These are phyloP conservation scores for Atopsyche davidsoni DNA, from an alignment of 1,140 invertebrate genomes.

Conservation along the genomic window DNA sequence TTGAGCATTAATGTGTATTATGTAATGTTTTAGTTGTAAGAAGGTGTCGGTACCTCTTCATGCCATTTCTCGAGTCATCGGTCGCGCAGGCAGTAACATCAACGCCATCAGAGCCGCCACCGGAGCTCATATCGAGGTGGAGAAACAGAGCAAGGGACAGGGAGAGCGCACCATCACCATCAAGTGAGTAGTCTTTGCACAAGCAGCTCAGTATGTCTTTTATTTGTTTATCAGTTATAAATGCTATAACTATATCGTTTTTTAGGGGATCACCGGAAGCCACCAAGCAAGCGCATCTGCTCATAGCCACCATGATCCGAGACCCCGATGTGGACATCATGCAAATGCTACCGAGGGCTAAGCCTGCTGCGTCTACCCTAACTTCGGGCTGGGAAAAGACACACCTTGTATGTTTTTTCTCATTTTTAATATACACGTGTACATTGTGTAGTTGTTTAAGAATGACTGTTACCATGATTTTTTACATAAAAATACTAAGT, in stretches of 20 bases:
- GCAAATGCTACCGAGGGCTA: slow-evolving; percentile 71
- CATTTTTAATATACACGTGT: too few species aligned
- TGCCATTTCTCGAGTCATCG: slow-evolving; percentile 93
- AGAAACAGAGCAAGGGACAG: slow-evolving; percentile 92
- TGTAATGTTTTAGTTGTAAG: slow-evolving; percentile 22
- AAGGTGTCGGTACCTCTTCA: slow-evolving; percentile 84
- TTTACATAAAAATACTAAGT: too few species aligned
- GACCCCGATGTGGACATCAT: slow-evolving; percentile 89
- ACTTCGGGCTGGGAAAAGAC: slow-evolving; percentile 55
- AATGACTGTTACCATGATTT: too few species aligned
- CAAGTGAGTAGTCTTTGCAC: slow-evolving; percentile 56
- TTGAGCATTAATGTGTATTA: not conserved
- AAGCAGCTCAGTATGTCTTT: not conserved
- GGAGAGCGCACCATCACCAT: slow-evolving; percentile 92
- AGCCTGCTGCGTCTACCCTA: slow-evolving; percentile 45
- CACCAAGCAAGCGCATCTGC: slow-evolving; percentile 79
- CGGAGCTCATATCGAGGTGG: slow-evolving; percentile 95
- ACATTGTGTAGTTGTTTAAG: too few species aligned
- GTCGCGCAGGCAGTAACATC: slow-evolving; percentile 92
- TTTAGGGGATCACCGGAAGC: slow-evolving; percentile 80
- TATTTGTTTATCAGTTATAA: slow-evolving; percentile 1
- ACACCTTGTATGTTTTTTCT: slow-evolving; percentile 27
- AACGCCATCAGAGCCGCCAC: slow-evolving; percentile 92
- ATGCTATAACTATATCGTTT: slow-evolving; percentile 21
- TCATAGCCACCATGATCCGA: slow-evolving; percentile 83